Evolutionary conservation across 2,888 invertebrate genomes (phyloP).

Genomic region (Hemicrepidius hirtus): DNA sequence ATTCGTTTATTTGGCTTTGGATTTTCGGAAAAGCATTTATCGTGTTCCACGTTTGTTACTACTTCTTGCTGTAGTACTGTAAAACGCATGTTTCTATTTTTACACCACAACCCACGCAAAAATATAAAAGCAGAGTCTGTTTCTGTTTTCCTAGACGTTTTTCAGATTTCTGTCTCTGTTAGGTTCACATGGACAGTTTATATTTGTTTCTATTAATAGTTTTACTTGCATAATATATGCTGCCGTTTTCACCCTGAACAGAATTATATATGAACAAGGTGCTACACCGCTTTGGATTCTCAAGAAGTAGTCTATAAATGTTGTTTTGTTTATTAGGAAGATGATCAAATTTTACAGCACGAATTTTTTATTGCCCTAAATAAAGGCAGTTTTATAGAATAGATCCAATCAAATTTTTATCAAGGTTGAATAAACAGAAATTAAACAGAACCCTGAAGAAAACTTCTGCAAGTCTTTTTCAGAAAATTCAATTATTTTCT

Average conservation of each 20-base stretch:
- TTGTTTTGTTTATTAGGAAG: neutral
- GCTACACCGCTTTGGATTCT: too few relatives aligned
- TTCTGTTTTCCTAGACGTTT: conserved; percentile 6
- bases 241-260: neutral
- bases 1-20: neutral
- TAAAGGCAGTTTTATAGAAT: too few relatives aligned
- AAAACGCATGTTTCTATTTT: conserved; percentile 22
- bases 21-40: neutral
- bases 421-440: too few relatives aligned
- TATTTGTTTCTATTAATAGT: conserved; percentile 10
- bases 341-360: too few relatives aligned
- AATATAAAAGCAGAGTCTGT: conserved; percentile 15
- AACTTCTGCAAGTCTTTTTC: too few relatives aligned
- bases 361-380: too few relatives aligned
- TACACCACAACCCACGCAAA: conserved; percentile 17
- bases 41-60: conserved; percentile 15
- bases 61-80: conserved; percentile 3
- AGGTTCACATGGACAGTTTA: neutral
- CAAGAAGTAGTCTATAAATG: neutral
- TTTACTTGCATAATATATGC: conserved; percentile 10
- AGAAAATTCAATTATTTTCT: too few relatives aligned
- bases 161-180: conserved; percentile 5
- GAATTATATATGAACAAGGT: neutral
- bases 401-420: too few relatives aligned
- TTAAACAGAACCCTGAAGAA: too few relatives aligned